These are phyloP conservation scores for Vulpes ferrilata DNA, from an alignment of 2,113 vertebrate species.

Conservation along the genomic window DNA sequence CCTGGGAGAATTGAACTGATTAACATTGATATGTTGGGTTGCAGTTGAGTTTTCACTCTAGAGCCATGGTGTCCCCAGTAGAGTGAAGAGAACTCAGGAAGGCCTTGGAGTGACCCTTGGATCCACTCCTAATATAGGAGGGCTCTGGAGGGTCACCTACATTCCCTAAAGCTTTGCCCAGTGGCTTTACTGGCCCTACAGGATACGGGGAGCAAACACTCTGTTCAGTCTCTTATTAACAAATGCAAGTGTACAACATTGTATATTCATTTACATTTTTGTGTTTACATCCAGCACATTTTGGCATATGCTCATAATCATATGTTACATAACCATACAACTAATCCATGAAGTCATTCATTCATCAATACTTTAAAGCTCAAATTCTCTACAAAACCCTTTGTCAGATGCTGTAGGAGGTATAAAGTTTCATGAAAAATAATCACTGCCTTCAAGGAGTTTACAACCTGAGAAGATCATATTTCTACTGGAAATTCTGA, in stretches of 20 bases:
- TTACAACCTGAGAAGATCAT: conserved; percentile 4
- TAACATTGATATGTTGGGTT: neutral
- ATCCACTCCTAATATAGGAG: neutral
- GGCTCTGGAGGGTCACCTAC: neutral
- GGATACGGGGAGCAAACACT: neutral
- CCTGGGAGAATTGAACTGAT: neutral
- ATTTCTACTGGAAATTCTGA: neutral
- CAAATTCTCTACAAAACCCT: neutral
- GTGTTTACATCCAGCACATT: neutral
- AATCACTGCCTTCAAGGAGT: neutral
- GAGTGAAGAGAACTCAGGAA: neutral
- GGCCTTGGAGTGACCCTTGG: neutral
- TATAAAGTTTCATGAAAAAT: conserved; percentile 48
- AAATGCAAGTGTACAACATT: neutral
- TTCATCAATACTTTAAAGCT: neutral
- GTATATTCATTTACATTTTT: neutral
- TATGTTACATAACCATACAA: neutral
- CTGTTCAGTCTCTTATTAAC: neutral
- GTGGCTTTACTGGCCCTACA: neutral
- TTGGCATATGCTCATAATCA: neutral
- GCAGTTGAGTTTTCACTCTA: neutral
- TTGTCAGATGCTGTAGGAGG: neutral
- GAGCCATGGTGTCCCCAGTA: neutral
- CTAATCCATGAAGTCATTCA: neutral
- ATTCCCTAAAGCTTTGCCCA: neutral